Evolutionary conservation across 30 jellyfish, hydroid and myxozoan genomes (phyloP).

Genomic region (Calvadosia cruxmelitensis): DNA sequence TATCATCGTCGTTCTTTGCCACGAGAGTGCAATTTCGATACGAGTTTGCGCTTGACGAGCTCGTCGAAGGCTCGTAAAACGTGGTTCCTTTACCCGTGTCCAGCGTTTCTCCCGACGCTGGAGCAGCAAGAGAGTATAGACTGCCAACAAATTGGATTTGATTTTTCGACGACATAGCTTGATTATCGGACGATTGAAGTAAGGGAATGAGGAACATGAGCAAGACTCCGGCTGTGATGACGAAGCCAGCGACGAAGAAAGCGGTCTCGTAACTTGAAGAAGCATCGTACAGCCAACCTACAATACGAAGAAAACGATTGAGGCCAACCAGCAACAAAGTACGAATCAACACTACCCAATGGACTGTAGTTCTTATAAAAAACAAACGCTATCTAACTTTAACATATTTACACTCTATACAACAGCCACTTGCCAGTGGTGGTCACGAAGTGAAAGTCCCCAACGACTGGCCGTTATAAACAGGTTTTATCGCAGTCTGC

Average conservation of each 20-base stretch:
- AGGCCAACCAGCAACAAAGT: too few species aligned
- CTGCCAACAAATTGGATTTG: background rate
- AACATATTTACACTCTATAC: too few species aligned
- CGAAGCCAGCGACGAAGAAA: conserved; percentile 85
- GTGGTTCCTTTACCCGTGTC: background rate
- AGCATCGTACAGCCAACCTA: conserved; percentile 89
- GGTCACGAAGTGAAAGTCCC: too few species aligned
- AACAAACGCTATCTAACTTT: too few species aligned
- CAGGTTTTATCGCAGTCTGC: too few species aligned
- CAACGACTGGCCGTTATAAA: too few species aligned
- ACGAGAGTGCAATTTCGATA: background rate
- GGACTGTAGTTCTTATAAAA: too few species aligned
- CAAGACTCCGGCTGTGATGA: conserved; percentile 87
- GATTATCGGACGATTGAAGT: background rate
- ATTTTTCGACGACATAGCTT: too few species aligned
- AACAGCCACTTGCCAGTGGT: too few species aligned
- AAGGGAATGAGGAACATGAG: conserved; percentile 70
- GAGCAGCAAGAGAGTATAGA: background rate
- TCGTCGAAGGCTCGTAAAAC: background rate
- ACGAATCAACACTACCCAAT: too few species aligned
- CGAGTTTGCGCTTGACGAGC: background rate
- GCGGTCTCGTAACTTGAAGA: conserved; percentile 77
- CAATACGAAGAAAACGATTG: too few species aligned
- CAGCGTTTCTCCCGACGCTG: background rate
- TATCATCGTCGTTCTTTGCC: too few species aligned